Evolutionary conservation across 2,113 vertebrate genomes (phyloP), one percentile per base, ranked within the genome.

Genomic region (Colistium nudipinnis): DNA sequence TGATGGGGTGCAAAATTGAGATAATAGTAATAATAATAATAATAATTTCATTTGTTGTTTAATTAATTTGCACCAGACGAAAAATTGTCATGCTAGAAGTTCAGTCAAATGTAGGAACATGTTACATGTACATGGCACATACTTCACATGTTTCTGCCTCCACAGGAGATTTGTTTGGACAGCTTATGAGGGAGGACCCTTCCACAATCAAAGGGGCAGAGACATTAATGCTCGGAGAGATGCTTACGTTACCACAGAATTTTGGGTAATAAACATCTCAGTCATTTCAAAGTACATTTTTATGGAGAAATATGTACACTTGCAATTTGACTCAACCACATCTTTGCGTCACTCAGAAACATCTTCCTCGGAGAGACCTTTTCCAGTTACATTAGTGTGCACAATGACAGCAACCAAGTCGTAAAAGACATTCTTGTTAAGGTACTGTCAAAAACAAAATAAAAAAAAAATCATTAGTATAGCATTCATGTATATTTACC

Each of bases 371-470:
- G 98, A 7, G 97, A 99, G 87, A 99, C 97, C 0, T 99, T 99
- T 92, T 99, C 97, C 84, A 99, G 97, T 91, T 99, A 99, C 63
- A 99, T 99, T 78, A 99, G 97, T 1, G 98, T 99, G 60, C 98
- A 99, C 84, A 99, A 99, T 70, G 98, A 99, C 88, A 99, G 98
- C 86, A 95, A 10, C 82, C 97, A 98, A 87, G 87, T 96, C 38
- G 98, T 99, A 43, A 98, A 97, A 87, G 98, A 99, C 66, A 98
- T 99, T 83, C 90, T 98, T 27, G 96, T 99, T 57, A 99, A 99
- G 95, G 98, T 99, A 93, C 61, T 78, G 17, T 56, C n/a, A 6
- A 28, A 14, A 19, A n/a, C n/a, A n/a, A n/a, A n/a, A n/a, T n/a
- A n/a, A n/a, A n/a, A n/a, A n/a, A n/a, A n/a, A n/a, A n/a, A n/a